Percentiles rank a stretch among this genome's conserved stretches.
These are phyloP conservation scores for Strongylocentrotus purpuratus DNA, from an alignment of 35 echinoderm and acorn worm species.

Conservation along the genomic window DNA sequence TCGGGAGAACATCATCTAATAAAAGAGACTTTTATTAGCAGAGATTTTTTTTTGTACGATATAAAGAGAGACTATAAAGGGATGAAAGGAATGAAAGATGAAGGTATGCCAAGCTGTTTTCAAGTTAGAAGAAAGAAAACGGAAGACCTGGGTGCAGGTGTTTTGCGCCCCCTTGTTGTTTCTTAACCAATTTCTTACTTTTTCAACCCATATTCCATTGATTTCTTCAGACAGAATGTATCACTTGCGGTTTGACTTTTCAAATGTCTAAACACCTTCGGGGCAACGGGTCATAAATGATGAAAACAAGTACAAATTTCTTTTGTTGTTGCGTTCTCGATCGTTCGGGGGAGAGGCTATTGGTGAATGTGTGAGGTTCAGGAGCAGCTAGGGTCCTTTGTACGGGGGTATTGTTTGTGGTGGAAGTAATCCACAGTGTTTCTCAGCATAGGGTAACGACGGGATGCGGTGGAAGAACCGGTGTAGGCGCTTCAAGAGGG, in stretches of 20 bases:
- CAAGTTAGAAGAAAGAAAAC: background rate
- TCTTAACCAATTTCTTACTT: background rate
- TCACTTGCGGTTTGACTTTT: constrained; percentile 10
- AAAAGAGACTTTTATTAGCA: background rate
- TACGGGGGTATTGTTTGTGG: background rate
- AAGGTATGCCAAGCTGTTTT: background rate
- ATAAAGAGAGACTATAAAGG: background rate
- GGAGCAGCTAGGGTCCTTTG: background rate
- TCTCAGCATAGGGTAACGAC: background rate
- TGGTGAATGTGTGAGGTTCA: background rate
- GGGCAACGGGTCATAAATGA: background rate
- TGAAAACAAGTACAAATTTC: constrained; percentile 19
- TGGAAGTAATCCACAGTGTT: background rate
- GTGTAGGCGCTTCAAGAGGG: background rate
- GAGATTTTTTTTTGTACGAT: background rate
- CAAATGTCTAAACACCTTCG: background rate
- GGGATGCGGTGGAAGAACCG: background rate
- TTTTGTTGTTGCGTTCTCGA: background rate
- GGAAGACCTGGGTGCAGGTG: background rate
- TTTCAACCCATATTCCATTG: background rate
- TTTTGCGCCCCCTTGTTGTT: background rate
- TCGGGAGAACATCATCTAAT: background rate
- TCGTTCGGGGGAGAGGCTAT: background rate
- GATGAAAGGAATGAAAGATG: background rate
- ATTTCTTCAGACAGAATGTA: constrained; percentile 4